These are phyloP conservation scores for Anthopleura sola DNA, from an alignment of 64 coral and sea anemone genomes.

Conservation along the genomic window DNA sequence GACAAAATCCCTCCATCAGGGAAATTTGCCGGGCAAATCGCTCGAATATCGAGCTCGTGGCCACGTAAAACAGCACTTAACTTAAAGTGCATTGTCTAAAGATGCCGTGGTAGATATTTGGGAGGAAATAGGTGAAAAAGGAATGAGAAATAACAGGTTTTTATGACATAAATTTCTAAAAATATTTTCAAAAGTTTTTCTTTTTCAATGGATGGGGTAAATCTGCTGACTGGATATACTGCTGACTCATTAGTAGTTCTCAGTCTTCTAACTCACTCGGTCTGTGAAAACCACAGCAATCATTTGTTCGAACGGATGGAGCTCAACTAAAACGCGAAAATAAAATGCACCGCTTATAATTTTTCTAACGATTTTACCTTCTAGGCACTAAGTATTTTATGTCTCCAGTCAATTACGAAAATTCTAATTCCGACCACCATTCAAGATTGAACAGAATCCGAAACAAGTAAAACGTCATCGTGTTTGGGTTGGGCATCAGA, in stretches of 20 bases:
- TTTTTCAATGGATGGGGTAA: not conserved
- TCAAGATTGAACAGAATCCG: too few relatives aligned
- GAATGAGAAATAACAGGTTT: not conserved
- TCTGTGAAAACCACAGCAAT: not conserved
- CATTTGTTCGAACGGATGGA: too few relatives aligned
- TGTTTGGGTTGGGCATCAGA: too few relatives aligned
- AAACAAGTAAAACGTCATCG: too few relatives aligned
- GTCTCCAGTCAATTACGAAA: too few relatives aligned
- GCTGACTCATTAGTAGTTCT: not conserved
- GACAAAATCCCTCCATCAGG: slow-evolving; percentile 78
- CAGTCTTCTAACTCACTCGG: not conserved
- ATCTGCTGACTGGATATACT: not conserved
- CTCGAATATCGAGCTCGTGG: slow-evolving; percentile 92
- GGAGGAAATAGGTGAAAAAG: not conserved
- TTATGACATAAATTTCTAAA: not conserved
- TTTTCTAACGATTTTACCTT: too few relatives aligned
- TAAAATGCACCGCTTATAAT: too few relatives aligned
- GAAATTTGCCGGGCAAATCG: slow-evolving; percentile 74
- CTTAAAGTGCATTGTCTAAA: slow-evolving; percentile 77
- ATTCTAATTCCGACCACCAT: too few relatives aligned
- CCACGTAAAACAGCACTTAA: slow-evolving; percentile 83
- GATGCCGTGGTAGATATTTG: not conserved
- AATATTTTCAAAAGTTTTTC: not conserved
- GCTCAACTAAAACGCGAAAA: too few relatives aligned
- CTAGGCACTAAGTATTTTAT: too few relatives aligned